Percentiles rank a stretch among this genome's conserved stretches.
Conservation (phyloP, 2,888 invertebrate species). For the Calliopum simillimum region DNA sequence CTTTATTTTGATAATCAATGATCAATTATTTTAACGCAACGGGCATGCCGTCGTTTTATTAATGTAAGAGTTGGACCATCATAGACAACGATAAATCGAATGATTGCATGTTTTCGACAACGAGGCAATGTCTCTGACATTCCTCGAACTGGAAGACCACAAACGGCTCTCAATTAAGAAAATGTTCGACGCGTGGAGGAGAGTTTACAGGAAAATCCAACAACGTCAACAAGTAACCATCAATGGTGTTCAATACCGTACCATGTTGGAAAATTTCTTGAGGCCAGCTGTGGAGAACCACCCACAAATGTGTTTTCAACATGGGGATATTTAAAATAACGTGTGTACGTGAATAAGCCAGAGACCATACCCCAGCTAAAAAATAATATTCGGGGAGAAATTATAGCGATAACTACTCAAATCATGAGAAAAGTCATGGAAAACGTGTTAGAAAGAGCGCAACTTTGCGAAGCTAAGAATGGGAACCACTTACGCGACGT, state of each 20-base stretch:
- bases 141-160: slow-evolving; percentile 27
- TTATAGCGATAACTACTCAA: not conserved
- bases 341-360: slow-evolving; percentile 6
- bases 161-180: slow-evolving; percentile 15
- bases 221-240: slow-evolving; percentile 44
- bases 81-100: slow-evolving; percentile 5
- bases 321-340: slow-evolving; percentile 12
- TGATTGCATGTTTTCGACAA: slow-evolving; percentile 17
- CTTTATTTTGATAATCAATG: too few species aligned
- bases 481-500: slow-evolving; percentile 1
- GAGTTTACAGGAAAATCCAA: slow-evolving; percentile 33
- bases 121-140: slow-evolving; percentile 8
- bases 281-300: too few species aligned
- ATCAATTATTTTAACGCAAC: too few species aligned
- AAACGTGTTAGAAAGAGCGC: slow-evolving; percentile 14
- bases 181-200: slow-evolving; percentile 17
- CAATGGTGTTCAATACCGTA: slow-evolving; percentile 25
- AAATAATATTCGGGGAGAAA: not conserved
- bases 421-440: slow-evolving; percentile 13
- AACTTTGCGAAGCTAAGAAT: too few species aligned
- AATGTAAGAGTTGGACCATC: slow-evolving; percentile 16
- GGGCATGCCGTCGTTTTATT: slow-evolving; percentile 6
- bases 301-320: slow-evolving; percentile 9
- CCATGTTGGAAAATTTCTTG: slow-evolving; percentile 7
- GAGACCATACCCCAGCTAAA: not conserved